Evolutionary conservation across 2,113 vertebrate genomes (phyloP), one percentile per base, ranked within the genome.

Genomic region (Elgaria multicarinata): DNA sequence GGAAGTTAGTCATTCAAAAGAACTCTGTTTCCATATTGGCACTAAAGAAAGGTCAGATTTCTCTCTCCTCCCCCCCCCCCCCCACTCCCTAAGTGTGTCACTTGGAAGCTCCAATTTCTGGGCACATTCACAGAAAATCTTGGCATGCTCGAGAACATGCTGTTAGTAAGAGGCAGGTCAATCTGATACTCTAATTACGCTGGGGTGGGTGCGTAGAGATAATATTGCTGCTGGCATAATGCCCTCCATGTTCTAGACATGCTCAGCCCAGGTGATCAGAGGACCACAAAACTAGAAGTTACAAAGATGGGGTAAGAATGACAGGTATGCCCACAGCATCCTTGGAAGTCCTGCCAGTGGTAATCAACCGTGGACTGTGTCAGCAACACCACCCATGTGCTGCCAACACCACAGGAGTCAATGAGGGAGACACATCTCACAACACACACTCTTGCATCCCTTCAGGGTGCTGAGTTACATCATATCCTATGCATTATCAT

Each of bases 51-150:
- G 80, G 80, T 75, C 79, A 83, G 55, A 64, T 64, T 44, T 89
- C 12, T 83, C 53, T n/a, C 24, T 44, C 28, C 18, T 62, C 24
- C 44, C 16, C 13, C n/a, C n/a, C n/a, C n/a, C 50, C 28, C 80
- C 39, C 16, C n/a, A 6, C 66, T 77, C 12, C 53, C 71, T 39
- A 82, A 88, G 79, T 72, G 36, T 72, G 78, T 62, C 31, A 67
- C 44, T 78, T 53, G 62, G 62, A 67, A 53, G 76, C 62, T 67
- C 33, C n/a, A n/a, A 36, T 79, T 87, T 67, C 79, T 89, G 80
- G 76, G 80, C 69, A 83, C 16, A 88, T 74, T n/a, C n/a, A 74
- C 87, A 64, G 39, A 66, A 89, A 89, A 89, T 26, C 53, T 71
- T 88, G 69, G 79, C 79, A 66, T 74, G 12, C 55, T 64, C 22